A percentile compares a stretch with the other conserved stretches of the same genome.
phyloP scores from a whole-genome alignment of 1,140 invertebrate genomes.

The Heliothis virescens region DNA sequence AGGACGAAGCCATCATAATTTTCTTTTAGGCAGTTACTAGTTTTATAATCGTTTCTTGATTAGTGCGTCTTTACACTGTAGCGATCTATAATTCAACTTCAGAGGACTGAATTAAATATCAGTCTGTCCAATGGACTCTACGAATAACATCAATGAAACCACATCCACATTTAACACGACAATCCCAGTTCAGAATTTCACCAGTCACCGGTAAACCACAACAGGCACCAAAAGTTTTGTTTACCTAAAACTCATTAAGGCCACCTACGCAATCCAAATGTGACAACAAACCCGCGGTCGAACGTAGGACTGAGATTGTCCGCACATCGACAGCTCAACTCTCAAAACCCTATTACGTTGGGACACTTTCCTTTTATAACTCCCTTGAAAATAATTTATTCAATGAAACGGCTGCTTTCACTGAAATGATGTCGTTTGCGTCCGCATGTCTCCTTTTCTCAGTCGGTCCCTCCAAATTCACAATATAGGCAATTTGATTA shows the following conservation, averaged over 20 bases:
- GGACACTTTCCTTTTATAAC: slow-evolving; percentile 52
- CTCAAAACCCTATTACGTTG: slow-evolving; percentile 31
- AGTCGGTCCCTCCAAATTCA: slow-evolving; percentile 50
- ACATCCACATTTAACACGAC: background rate
- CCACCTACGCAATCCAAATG: slow-evolving; percentile 33
- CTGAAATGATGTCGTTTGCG: slow-evolving; percentile 53
- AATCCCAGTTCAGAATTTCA: background rate
- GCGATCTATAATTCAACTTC: no score
- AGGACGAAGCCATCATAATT: no score
- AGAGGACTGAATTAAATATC: no score
- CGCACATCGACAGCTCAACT: slow-evolving; percentile 22
- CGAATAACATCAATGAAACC: background rate
- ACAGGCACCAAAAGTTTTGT: slow-evolving; percentile 19
- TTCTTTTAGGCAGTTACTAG: no score
- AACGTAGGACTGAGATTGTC: slow-evolving; percentile 9
- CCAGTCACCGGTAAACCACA: slow-evolving; percentile 7
- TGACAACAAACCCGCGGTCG: slow-evolving; percentile 14
- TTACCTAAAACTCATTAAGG: slow-evolving; percentile 34
- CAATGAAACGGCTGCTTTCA: slow-evolving; percentile 50
- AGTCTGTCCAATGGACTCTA: background rate
- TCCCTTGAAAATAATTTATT: slow-evolving; percentile 59
- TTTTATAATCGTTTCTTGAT: no score
- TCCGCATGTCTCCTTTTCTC: slow-evolving; percentile 36
- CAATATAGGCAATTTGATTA: slow-evolving; percentile 51
- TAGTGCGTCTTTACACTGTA: no score